Percentiles rank a stretch among this genome's conserved stretches.
phyloP scores from a whole-genome alignment of 2,888 invertebrate genomes.

The Chalcis sispes region DNA sequence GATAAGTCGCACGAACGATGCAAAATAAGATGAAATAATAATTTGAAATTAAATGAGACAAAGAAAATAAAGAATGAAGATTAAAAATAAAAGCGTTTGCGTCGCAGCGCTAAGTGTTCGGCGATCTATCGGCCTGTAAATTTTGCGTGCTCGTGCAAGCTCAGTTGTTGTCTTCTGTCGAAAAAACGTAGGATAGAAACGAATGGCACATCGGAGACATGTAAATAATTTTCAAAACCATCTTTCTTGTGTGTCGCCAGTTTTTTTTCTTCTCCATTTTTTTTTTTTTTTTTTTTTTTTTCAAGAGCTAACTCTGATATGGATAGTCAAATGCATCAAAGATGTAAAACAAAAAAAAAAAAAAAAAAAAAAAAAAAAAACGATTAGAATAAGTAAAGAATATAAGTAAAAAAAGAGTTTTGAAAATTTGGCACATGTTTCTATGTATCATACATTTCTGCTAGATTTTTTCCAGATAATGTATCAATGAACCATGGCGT shows the following conservation, averaged over 20 bases:
- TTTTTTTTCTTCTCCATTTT: conserved; percentile 4
- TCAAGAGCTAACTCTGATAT: no score
- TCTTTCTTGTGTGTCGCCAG: no score
- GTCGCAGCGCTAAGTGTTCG: conserved; percentile 43
- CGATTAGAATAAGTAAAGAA: neutral
- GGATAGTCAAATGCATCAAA: no score
- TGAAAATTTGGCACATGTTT: conserved; percentile 44
- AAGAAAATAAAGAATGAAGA: neutral
- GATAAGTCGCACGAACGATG: conserved; percentile 33
- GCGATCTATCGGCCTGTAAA: conserved; percentile 57
- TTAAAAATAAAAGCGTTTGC: conserved; percentile 17
- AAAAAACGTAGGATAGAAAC: conserved; percentile 45
- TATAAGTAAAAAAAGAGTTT: no score
- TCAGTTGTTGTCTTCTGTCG: conserved; percentile 54
- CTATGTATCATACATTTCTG: conserved; percentile 42
- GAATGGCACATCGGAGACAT: conserved; percentile 28
- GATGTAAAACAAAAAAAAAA: neutral
- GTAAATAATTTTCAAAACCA: conserved; percentile 42
- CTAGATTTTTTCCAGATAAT: conserved; percentile 53
- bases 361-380: neutral
- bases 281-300: neutral
- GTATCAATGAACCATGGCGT: conserved; percentile 49
- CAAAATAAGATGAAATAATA: neutral
- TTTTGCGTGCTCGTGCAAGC: conserved; percentile 53
- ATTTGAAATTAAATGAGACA: neutral